These are phyloP conservation scores for Pogonomyrmex barbatus DNA, from an alignment of 1,140 invertebrate genomes.

Conservation along the genomic window DNA sequence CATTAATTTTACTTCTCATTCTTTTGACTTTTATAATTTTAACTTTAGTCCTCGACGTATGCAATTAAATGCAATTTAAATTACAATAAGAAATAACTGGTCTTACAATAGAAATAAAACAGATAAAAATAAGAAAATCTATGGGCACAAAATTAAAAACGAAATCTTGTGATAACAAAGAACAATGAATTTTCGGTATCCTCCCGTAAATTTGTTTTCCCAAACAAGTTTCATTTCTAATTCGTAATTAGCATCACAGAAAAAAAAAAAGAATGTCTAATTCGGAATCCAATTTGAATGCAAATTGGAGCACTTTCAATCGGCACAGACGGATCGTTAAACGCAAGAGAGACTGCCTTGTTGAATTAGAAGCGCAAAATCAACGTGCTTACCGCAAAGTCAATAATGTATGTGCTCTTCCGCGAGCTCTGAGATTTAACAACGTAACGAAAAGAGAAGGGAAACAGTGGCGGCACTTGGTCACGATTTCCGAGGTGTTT, in stretches of 20 bases:
- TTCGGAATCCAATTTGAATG: constrained; percentile 15
- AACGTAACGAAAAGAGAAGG: not conserved
- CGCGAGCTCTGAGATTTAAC: not conserved
- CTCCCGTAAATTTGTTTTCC: not conserved
- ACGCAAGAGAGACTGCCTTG: not conserved
- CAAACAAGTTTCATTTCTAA: not conserved
- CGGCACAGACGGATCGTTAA: not conserved
- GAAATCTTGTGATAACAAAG: not conserved
- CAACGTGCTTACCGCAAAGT: not conserved
- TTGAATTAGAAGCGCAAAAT: constrained; percentile 18
- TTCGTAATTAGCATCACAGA: not conserved
- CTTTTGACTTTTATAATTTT: not conserved
- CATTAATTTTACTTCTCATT: not conserved
- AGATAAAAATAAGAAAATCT: not conserved
- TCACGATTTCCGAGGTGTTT: constrained; percentile 80
- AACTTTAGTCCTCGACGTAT: not conserved
- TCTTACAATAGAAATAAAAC: not conserved
- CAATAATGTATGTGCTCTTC: constrained; percentile 25
- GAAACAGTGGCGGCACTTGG: constrained; percentile 74
- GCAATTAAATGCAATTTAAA: not conserved
- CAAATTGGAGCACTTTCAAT: constrained; percentile 19
- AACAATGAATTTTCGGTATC: not conserved
- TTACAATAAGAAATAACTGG: not conserved
- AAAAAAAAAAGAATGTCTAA: not conserved
- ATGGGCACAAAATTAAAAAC: not conserved